These are phyloP conservation scores for Bombylius major DNA, from an alignment of 2,888 invertebrate genomes.

Conservation along the genomic window DNA sequence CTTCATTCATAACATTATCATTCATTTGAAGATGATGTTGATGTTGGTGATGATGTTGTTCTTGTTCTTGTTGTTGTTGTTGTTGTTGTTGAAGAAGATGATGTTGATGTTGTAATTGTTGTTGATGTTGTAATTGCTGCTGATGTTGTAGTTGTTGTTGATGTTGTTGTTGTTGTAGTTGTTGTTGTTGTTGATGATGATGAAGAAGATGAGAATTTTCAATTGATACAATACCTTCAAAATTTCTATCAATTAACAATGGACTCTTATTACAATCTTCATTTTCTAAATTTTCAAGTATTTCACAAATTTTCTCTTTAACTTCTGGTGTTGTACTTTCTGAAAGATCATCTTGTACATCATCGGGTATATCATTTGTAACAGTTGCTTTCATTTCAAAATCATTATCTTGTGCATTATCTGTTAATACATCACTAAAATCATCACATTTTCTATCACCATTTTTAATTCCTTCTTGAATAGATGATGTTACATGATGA, in stretches of 20 bases:
- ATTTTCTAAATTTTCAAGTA: slow-evolving; percentile 30
- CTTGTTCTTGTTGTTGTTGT: too few species aligned
- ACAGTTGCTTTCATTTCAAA: slow-evolving; percentile 8
- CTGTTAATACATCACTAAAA: background rate
- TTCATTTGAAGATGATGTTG: background rate
- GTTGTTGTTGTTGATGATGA: too few species aligned
- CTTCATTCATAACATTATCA: slow-evolving; percentile 13
- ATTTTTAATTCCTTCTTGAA: background rate
- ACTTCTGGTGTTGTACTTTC: slow-evolving; percentile 27
- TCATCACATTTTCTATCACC: background rate
- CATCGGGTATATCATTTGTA: slow-evolving; percentile 26
- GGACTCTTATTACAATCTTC: slow-evolving; percentile 29
- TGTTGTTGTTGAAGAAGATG: background rate
- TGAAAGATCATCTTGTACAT: slow-evolving; percentile 27
- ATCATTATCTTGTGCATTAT: slow-evolving; percentile 17
- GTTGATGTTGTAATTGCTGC: too few species aligned
- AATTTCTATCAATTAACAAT: slow-evolving; percentile 13
- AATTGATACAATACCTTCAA: background rate
- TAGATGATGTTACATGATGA: too few species aligned
- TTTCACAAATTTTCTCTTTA: slow-evolving; percentile 32
- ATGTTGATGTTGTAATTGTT: too few species aligned
- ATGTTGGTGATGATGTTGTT: too few species aligned
- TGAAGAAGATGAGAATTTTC: background rate
- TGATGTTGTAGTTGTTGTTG: too few species aligned
- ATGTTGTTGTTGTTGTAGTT: too few species aligned